phyloP scores from a whole-genome alignment of 1,140 invertebrate species.

The Lerema accius region DNA sequence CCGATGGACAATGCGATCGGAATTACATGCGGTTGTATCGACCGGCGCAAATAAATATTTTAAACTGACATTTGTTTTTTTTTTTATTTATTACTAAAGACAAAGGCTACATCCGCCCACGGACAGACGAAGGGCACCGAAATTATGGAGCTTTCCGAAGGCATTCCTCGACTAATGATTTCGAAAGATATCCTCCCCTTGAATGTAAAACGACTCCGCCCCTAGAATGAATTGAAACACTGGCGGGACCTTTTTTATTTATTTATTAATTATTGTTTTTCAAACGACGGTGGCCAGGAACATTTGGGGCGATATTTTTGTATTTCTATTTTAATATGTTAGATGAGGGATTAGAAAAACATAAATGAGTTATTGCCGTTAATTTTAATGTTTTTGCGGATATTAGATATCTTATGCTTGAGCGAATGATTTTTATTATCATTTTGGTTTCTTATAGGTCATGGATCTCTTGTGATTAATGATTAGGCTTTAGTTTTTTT shows the following conservation, averaged over 20 bases:
- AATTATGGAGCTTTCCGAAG: conserved; percentile 70
- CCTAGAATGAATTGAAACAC: conserved; percentile 79
- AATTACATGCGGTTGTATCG: conserved; percentile 63
- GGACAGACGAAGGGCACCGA: conserved; percentile 59
- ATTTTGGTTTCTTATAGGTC: too few species aligned
- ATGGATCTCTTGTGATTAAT: too few species aligned
- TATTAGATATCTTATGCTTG: conserved; percentile 37
- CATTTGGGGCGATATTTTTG: conserved; percentile 41
- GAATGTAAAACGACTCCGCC: conserved; percentile 79
- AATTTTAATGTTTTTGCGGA: conserved; percentile 22
- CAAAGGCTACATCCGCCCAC: conserved; percentile 77
- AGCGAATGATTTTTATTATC: too few species aligned
- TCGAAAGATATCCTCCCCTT: conserved; percentile 76
- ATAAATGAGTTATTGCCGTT: conserved; percentile 28
- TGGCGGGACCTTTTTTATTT: conserved; percentile 58
- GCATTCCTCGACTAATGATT: conserved; percentile 79
- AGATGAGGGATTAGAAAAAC: conserved; percentile 44
- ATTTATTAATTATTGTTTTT: conserved; percentile 79
- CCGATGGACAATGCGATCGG: conserved; percentile 51
- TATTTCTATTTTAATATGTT: conserved; percentile 37
- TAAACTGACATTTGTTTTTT: conserved; percentile 68
- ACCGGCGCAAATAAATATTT: conserved; percentile 66
- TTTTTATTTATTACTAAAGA: conserved; percentile 66
- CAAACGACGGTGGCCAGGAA: conserved; percentile 54
- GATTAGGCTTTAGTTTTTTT: too few species aligned